Evolutionary conservation across 2,797 vertebrate species (phyloP), one percentile per base, ranked within the genome.

Genomic region (Corythornis leucogaster): DNA sequence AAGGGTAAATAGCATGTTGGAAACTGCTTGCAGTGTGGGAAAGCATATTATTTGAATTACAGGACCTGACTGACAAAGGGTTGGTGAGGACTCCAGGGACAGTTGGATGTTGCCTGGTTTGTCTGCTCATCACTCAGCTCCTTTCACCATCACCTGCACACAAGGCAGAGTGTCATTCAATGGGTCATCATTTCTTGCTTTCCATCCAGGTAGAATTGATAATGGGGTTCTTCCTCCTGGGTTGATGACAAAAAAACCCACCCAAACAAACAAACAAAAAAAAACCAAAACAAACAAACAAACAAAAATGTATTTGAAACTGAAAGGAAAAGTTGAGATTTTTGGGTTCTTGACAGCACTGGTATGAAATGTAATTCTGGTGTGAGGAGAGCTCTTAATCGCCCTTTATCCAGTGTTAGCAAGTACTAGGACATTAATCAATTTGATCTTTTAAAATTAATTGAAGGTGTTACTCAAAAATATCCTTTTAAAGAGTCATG

Each of bases 121-220:
- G 8, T 54, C 24, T 82, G 2, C 63, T 70, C 35, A 21, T 67
- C 19, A 3, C 17, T 53, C 1, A 0, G 11, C 38, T 67, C 16
- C 15, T 58, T 43, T 67, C 16, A 55, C 8, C 33, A 31, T n/a
- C 40, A 78, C 43, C 38, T 31, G 22, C 31, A 43, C 28, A 19
- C 18, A 66, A 25, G 24, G 43, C 26, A 81, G 22, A 28, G 11
- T 33, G 6, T 57, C 15, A 6, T 5, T 30, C 9, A 33, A 1
- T 6, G 26, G 7, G 5, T 86, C 50, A 30, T 61, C 21, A 53
- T 40, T 45, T 74, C 46, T 53, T 61, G 30, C 70, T 42, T 78
- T 1, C 28, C 0, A 0, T 18, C 42, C 42, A 55, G 19, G 21
- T 59, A n/a, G n/a, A 48, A 68, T 5, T 75, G 46, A 5, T 58